Percentiles rank a stretch among this genome's conserved stretches.
Conservation (phyloP, 1,140 invertebrate genomes). For the Conus betulinus region DNA sequence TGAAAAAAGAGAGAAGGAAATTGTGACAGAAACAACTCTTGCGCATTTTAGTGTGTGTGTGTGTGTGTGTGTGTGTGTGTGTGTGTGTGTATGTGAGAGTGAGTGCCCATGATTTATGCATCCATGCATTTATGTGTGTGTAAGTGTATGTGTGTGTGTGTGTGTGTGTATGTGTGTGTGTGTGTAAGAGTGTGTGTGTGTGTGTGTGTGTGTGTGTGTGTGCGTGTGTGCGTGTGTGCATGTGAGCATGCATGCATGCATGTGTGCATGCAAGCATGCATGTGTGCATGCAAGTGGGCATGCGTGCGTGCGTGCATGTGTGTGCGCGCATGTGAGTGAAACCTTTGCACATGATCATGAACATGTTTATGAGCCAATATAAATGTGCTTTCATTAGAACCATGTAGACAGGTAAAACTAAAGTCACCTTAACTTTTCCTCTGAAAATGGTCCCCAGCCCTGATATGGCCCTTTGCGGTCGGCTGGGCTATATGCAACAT, state of each 20-base stretch:
- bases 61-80: too few species aligned
- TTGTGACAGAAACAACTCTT: too few species aligned
- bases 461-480: too few species aligned
- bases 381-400: neutral
- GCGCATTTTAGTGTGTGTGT: too few species aligned
- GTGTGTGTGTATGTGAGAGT: too few species aligned
- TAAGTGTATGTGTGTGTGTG: constrained; percentile 21
- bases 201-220: constrained; percentile 12
- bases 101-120: too few species aligned
- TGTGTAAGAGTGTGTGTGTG: constrained; percentile 7
- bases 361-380: neutral
- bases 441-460: neutral
- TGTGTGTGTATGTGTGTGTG: constrained; percentile 16
- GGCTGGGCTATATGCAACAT: too few species aligned
- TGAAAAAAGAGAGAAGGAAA: too few species aligned
- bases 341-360: neutral
- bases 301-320: neutral
- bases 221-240: neutral
- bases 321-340: neutral
- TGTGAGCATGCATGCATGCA: neutral
- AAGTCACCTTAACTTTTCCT: neutral
- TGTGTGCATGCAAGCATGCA: neutral
- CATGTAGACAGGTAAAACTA: neutral
- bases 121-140: neutral
- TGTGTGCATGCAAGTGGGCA: neutral